A percentile compares a stretch with the other conserved stretches of the same genome.
phyloP scores from a whole-genome alignment of 1,140 invertebrate genomes.

The Tyrophagus putrescentiae region DNA sequence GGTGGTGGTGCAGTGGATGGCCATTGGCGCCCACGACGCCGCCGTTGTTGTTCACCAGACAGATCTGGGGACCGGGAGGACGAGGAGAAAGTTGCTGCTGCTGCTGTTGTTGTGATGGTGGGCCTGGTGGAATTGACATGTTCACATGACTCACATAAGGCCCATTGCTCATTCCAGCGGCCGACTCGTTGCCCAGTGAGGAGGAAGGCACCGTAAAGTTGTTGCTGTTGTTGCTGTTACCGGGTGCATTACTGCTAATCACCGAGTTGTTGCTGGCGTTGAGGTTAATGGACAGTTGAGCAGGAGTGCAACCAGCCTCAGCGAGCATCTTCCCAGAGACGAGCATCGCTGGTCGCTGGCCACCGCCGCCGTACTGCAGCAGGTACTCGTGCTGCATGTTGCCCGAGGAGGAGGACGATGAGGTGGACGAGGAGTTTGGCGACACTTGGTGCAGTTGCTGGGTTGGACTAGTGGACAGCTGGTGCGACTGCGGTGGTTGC shows the following conservation, averaged over 20 bases:
- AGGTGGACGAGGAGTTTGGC: constrained; percentile 7
- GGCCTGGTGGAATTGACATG: neutral
- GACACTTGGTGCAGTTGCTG: neutral
- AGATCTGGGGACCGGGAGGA: neutral
- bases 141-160: neutral
- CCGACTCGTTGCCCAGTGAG: neutral
- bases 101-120: neutral
- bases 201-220: neutral
- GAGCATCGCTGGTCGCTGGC: too few species aligned
- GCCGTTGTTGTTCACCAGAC: neutral
- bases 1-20: too few species aligned
- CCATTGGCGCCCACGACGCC: too few species aligned
- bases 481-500: too few species aligned
- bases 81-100: neutral
- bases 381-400: neutral
- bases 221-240: neutral
- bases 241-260: neutral
- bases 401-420: constrained; percentile 11
- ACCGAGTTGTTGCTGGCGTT: neutral
- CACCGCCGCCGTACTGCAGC: too few species aligned
- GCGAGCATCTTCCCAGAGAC: too few species aligned
- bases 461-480: constrained; percentile 5
- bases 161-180: neutral
- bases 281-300: neutral
- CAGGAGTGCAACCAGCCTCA: too few species aligned